Base-by-base conservation (phyloP, 2,888 invertebrate species). In the Zaprionus obscuricornis region DNA sequence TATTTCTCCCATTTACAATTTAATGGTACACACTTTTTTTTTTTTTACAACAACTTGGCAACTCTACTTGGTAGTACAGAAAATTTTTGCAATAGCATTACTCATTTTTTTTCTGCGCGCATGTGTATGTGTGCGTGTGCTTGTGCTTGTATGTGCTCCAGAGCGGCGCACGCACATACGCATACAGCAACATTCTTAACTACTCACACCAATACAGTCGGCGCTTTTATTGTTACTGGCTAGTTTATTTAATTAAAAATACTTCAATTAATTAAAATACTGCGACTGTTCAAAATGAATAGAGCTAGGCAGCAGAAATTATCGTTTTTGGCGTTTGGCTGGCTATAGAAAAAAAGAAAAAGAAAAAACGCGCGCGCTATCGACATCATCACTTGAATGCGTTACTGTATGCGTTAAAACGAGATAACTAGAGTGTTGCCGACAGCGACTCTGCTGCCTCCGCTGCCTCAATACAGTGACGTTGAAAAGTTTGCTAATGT, bases 221-320 rank as follows among this genome's bases (percentile, higher is more conserved):
- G 60, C 51, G 33, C 59, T 55, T 79, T 33, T 79, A 59, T 79
- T 83, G 60, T 65, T 66, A 56, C 40, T 78, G 40, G 39, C 56
- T 66, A n/a, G 71, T 45, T 70, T 74, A 71, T 76, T 84, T 84
- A 81, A 78, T 86, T 84, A 81, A 86, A 76, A 83, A 86, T 79
- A 74, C 83, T 85, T 66, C 60, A 82, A 85, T 83, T 77, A 85
- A 86, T 81, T 81, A 54, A 62, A 84, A 83, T 51, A 55, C 50
- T 56, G 26, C n/a, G 22, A 47, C 50, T 52, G 20, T 17, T 57
- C 33, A 40, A 71, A 75, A 85, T 60, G 60, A 51, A 67, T 56
- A 69, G 22, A 36, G 33, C 18, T 50, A 39, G 56, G 33, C 37
- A 45, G 26, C 22, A 43, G 33, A 26, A 49, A 39, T 8, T 17